phyloP scores from a whole-genome alignment of 2,797 vertebrate species.

The Fistularia tabacaria region DNA sequence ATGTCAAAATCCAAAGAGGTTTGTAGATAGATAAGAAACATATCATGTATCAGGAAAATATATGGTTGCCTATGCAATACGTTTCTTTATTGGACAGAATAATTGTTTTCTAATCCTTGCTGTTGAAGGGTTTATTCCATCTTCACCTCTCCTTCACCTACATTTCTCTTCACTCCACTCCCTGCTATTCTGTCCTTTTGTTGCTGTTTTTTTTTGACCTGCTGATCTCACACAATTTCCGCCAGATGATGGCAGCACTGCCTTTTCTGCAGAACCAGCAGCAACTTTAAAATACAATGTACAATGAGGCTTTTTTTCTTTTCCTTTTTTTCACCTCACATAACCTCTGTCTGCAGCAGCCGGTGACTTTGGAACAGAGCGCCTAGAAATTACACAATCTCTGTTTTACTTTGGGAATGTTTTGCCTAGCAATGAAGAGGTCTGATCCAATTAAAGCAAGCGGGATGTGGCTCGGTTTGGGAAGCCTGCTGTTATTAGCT shows the following conservation, averaged over 20 bases:
- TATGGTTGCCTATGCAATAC: too few relatives aligned
- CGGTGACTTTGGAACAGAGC: conserved; percentile 2
- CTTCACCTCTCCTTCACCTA: conserved; percentile 10
- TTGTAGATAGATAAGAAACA: too few relatives aligned
- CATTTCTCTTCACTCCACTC: conserved; percentile 11
- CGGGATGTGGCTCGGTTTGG: conserved; percentile 7
- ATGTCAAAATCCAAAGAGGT: too few relatives aligned
- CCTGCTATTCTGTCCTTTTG: conserved; percentile 2
- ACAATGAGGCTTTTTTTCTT: too few relatives aligned
- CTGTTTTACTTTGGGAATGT: conserved; percentile 17
- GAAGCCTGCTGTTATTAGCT: too few relatives aligned
- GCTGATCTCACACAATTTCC: conserved; percentile 19
- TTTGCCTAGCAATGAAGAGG: not conserved
- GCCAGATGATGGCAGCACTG: conserved; percentile 73
- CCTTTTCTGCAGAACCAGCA: conserved; percentile 10
- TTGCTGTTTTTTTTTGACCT: not conserved
- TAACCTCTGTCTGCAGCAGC: conserved; percentile 8
- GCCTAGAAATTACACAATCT: conserved; percentile 19
- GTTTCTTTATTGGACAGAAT: too few relatives aligned
- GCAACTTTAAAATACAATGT: not conserved
- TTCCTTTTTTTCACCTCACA: conserved; percentile 2
- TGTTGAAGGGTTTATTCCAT: too few relatives aligned
- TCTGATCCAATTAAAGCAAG: conserved; percentile 26
- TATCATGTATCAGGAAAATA: too few relatives aligned
- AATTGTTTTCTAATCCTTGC: too few relatives aligned